These are phyloP conservation scores for Ophioninae sp. DNA, from an alignment of 2,888 invertebrate genomes.

Conservation along the genomic window DNA sequence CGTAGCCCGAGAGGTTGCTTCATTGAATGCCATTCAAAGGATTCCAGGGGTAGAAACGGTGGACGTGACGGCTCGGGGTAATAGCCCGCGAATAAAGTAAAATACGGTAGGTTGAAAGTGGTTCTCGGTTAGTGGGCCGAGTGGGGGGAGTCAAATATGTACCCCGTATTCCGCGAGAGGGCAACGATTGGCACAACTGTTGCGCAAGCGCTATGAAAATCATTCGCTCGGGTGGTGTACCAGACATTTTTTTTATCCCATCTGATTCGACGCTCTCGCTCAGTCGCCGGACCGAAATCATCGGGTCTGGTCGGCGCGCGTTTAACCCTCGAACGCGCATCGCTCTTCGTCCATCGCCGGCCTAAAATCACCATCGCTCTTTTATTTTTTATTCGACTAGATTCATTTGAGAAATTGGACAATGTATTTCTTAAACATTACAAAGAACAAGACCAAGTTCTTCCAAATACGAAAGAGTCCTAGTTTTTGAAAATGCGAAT, in stretches of 20 bases:
- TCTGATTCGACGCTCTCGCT: constrained; percentile 66
- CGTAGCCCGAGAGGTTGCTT: constrained; percentile 12
- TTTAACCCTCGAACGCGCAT: neutral
- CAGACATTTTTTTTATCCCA: constrained; percentile 44
- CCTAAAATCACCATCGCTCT: neutral
- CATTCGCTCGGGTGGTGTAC: constrained; percentile 52
- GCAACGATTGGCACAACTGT: constrained; percentile 56
- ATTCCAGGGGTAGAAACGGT: constrained; percentile 30
- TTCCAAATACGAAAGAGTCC: too few relatives aligned
- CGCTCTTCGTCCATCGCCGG: neutral
- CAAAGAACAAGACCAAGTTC: too few relatives aligned
- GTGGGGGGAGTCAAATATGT: constrained; percentile 51
- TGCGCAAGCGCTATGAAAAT: constrained; percentile 68
- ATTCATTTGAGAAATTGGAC: too few relatives aligned
- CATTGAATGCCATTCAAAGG: constrained; percentile 61
- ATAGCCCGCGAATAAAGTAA: constrained; percentile 21
- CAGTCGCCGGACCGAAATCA: constrained; percentile 70
- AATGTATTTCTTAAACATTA: too few relatives aligned
- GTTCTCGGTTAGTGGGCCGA: neutral
- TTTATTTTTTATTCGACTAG: too few relatives aligned
- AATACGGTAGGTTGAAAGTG: constrained; percentile 10
- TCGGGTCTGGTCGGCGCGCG: constrained; percentile 54
- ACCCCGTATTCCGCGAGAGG: constrained; percentile 8
- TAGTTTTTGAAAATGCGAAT: neutral
- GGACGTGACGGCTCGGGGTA: constrained; percentile 1